Percentiles rank a stretch among this genome's conserved stretches.
phyloP scores from a whole-genome alignment of 2,113 vertebrate species.

The Halcyon senegalensis region DNA sequence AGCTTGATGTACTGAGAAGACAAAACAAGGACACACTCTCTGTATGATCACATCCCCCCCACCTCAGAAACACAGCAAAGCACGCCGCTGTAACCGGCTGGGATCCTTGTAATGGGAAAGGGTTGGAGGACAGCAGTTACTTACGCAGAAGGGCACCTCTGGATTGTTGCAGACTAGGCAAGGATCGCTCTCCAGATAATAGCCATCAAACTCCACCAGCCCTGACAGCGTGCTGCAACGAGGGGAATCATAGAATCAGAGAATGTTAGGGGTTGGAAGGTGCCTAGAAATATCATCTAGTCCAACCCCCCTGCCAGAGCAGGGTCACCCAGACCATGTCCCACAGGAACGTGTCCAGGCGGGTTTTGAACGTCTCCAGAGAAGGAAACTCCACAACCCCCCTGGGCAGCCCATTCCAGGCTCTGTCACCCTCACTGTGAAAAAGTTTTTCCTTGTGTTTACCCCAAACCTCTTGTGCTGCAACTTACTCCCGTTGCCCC shows the following conservation, averaged over 20 bases:
- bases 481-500: too few relatives aligned
- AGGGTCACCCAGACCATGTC: too few relatives aligned
- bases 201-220: slow-evolving; percentile 96
- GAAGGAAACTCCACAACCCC: too few relatives aligned
- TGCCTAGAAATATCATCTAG: too few relatives aligned
- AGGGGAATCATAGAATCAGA: neutral
- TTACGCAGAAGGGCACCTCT: slow-evolving; percentile 96
- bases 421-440: too few relatives aligned
- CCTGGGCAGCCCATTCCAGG: too few relatives aligned
- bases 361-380: too few relatives aligned
- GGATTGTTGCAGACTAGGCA: slow-evolving; percentile 99
- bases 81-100: accelerated
- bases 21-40: neutral
- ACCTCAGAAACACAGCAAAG: neutral
- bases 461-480: too few relatives aligned
- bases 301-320: too few relatives aligned
- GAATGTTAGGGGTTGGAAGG: too few relatives aligned
- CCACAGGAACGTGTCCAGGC: too few relatives aligned
- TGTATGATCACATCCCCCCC: neutral
- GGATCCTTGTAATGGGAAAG: neutral
- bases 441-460: too few relatives aligned
- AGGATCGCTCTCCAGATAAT: slow-evolving; percentile 96
- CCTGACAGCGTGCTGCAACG: slow-evolving; percentile 89
- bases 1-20: slow-evolving; percentile 93
- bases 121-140: slow-evolving; percentile 36